phyloP scores from a whole-genome alignment of 2,888 invertebrate species.

The Nomada lathburiana region DNA sequence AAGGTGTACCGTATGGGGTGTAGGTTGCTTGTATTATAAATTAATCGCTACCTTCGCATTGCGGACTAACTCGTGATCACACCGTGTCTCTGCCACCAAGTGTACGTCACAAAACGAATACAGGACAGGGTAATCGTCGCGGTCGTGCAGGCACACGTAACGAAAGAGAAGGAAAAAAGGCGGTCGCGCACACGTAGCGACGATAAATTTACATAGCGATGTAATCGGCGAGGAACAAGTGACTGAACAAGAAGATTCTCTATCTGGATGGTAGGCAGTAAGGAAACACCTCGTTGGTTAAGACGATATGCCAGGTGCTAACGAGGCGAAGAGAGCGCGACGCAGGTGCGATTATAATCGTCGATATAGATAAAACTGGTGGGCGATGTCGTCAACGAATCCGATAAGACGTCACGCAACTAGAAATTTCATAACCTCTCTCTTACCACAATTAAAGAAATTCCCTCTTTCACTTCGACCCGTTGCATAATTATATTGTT shows the following conservation, averaged over 20 bases:
- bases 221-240: constrained; percentile 81
- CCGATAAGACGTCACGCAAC: constrained; percentile 55
- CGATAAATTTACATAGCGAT: constrained; percentile 82
- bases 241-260: constrained; percentile 80
- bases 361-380: constrained; percentile 71
- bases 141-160: constrained; percentile 26
- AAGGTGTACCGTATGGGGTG: background rate
- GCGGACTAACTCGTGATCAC: background rate
- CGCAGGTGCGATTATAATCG: constrained; percentile 68
- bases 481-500: background rate
- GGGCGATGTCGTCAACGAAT: constrained; percentile 58
- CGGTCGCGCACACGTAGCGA: constrained; percentile 74
- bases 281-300: constrained; percentile 86
- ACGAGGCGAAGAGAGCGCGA: constrained; percentile 71
- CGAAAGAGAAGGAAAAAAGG: constrained; percentile 37
- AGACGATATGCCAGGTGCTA: constrained; percentile 80
- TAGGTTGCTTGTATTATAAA: too few relatives aligned
- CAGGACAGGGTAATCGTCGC: constrained; percentile 45
- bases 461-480: background rate
- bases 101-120: constrained; percentile 23
- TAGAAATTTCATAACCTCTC: constrained; percentile 14
- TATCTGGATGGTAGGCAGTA: constrained; percentile 80
- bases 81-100: background rate
- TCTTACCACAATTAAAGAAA: background rate
- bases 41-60: too few relatives aligned